phyloP scores from a whole-genome alignment of 2,888 invertebrate genomes.

The Coelinius sp. region DNA sequence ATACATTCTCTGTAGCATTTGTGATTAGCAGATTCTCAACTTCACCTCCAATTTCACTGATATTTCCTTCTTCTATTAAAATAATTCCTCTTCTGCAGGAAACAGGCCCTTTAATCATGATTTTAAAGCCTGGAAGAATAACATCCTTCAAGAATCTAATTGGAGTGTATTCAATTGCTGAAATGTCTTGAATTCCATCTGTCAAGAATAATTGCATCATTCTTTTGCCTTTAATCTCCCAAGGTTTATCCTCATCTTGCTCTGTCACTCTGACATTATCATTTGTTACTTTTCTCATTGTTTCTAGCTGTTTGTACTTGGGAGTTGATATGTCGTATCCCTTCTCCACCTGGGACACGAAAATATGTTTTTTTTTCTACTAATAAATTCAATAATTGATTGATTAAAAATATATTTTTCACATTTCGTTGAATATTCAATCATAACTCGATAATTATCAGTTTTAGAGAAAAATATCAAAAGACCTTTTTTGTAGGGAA shows the following conservation, averaged over 20 bases:
- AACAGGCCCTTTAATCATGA: slow-evolving; percentile 80
- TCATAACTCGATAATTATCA: too few species aligned
- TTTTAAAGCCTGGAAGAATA: slow-evolving; percentile 75
- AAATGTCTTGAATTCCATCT: slow-evolving; percentile 81
- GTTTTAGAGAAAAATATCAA: too few species aligned
- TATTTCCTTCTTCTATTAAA: slow-evolving; percentile 75
- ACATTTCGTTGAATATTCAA: too few species aligned
- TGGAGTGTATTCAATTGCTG: slow-evolving; percentile 80
- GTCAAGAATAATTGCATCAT: slow-evolving; percentile 81
- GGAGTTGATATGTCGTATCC: slow-evolving; percentile 68
- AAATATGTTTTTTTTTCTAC: too few species aligned
- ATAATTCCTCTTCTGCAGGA: slow-evolving; percentile 80
- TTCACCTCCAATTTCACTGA: slow-evolving; percentile 81
- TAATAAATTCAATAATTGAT: too few species aligned
- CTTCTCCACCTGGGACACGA: slow-evolving; percentile 67
- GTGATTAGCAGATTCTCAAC: slow-evolving; percentile 76
- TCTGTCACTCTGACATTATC: slow-evolving; percentile 75
- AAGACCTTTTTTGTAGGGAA: too few species aligned
- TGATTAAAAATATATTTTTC: too few species aligned
- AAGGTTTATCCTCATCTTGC: slow-evolving; percentile 74
- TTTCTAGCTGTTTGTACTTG: slow-evolving; percentile 67
- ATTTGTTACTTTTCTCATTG: slow-evolving; percentile 70
- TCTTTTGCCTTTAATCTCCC: slow-evolving; percentile 75
- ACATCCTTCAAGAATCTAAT: slow-evolving; percentile 73
- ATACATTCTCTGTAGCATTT: slow-evolving; percentile 76